phyloP scores from a whole-genome alignment of 2,113 vertebrate species.

The Sebastes schlegelii region DNA sequence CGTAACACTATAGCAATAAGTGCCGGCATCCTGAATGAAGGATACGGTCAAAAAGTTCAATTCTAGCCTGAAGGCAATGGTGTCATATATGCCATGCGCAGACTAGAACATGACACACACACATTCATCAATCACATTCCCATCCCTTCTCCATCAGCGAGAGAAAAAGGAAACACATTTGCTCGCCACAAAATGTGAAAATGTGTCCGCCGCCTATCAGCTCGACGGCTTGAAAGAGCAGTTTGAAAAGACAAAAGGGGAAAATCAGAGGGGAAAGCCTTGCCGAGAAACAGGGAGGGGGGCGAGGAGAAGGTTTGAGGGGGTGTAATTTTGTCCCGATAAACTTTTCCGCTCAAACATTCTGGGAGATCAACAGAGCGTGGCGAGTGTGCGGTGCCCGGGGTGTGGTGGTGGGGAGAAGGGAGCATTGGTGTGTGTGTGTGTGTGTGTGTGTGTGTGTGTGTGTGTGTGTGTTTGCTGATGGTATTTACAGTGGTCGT shows the following conservation, averaged over 20 bases:
- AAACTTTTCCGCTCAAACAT: slow-evolving; percentile 75
- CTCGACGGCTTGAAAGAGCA: slow-evolving; percentile 14
- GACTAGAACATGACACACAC: background rate
- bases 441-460: slow-evolving; percentile 27
- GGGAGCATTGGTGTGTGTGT: slow-evolving; percentile 7
- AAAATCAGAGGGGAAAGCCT: slow-evolving; percentile 36
- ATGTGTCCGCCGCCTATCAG: slow-evolving; percentile 19
- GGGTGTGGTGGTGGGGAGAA: slow-evolving; percentile 45
- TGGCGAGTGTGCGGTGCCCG: slow-evolving; percentile 58
- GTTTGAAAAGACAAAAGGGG: slow-evolving; percentile 51
- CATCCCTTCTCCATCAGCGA: slow-evolving; percentile 40
- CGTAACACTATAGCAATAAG: slow-evolving; percentile 73
- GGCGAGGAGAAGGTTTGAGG: slow-evolving; percentile 44
- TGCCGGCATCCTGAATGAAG: slow-evolving; percentile 71
- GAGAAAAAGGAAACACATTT: slow-evolving; percentile 43
- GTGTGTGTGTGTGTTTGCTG: slow-evolving; percentile 30
- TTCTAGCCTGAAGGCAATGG: slow-evolving; percentile 67
- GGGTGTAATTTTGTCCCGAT: slow-evolving; percentile 68
- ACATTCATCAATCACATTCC: slow-evolving; percentile 50
- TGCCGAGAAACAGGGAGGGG: slow-evolving; percentile 1
- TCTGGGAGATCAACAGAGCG: slow-evolving; percentile 72
- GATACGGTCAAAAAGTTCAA: slow-evolving; percentile 75
- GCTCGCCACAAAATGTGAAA: slow-evolving; percentile 34
- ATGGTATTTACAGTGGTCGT: slow-evolving; percentile 50
- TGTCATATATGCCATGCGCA: slow-evolving; percentile 48